A percentile compares a stretch with the other conserved stretches of the same genome.
Conservation (phyloP, 2,888 invertebrate genomes). For the Lithophane socia region DNA sequence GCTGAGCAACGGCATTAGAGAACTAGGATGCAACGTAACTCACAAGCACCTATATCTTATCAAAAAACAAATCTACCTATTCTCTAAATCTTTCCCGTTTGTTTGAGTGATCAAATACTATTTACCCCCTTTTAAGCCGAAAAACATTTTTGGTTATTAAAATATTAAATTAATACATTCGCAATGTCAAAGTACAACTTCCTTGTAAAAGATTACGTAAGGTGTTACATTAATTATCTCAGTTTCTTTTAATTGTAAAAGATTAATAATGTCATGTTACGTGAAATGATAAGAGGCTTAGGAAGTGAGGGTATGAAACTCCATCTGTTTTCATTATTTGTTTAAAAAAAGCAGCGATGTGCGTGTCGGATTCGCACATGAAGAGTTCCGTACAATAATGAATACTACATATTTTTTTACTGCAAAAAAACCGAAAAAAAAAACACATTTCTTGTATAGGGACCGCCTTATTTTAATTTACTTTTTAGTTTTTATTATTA, state of each 20-base stretch:
- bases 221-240: slow-evolving; percentile 31
- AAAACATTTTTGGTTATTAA: slow-evolving; percentile 58
- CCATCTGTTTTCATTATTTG: not conserved
- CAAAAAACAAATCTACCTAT: slow-evolving; percentile 6
- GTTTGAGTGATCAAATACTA: slow-evolving; percentile 23
- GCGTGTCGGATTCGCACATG: no score
- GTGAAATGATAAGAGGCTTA: slow-evolving; percentile 31
- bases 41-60: not conserved
- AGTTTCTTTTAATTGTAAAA: slow-evolving; percentile 42
- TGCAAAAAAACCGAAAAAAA: no score
- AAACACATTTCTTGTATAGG: no score
- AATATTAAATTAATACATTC: slow-evolving; percentile 30
- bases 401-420: no score
- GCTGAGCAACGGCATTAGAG: no score
- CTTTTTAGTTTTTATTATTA: no score
- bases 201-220: slow-evolving; percentile 53
- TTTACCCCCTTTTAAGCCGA: slow-evolving; percentile 18
- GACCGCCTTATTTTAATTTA: no score
- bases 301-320: not conserved
- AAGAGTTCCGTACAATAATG: no score
- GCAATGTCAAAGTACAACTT: slow-evolving; percentile 55
- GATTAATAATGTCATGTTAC: slow-evolving; percentile 24
- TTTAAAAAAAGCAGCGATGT: not conserved
- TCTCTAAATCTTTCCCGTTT: not conserved
- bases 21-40: not conserved